phyloP scores from a whole-genome alignment of 2,113 vertebrate genomes.

The Rhinogobius similis region DNA sequence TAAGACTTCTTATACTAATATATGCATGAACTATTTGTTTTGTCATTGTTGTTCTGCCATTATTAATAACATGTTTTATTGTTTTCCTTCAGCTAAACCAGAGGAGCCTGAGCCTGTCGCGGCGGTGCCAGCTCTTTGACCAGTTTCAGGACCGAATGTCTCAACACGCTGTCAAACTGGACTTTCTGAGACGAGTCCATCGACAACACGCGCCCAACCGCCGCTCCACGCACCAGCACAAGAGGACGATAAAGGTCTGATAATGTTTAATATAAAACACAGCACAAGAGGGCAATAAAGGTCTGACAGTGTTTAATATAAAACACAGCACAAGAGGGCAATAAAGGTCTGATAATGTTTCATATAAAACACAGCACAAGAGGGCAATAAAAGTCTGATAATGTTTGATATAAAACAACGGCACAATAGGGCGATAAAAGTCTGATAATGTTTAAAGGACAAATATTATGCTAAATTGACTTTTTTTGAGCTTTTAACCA shows the following conservation, averaged over 20 bases:
- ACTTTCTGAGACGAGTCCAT: conserved; percentile 93
- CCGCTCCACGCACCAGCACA: conserved; percentile 80
- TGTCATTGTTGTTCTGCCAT: too few species aligned
- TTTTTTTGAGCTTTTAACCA: too few species aligned
- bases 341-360: too few species aligned
- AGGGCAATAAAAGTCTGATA: conserved; percentile 88
- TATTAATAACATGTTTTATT: background rate
- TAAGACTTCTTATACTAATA: too few species aligned
- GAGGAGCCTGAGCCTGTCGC: conserved; percentile 92
- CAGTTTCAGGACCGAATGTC: conserved; percentile 97
- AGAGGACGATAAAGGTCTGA: conserved; percentile 88
- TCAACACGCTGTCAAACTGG: conserved; percentile 95
- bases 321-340: too few species aligned
- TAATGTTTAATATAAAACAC: too few species aligned
- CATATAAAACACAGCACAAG: conserved; percentile 66
- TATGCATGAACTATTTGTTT: too few species aligned
- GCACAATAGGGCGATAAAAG: background rate
- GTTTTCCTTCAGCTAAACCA: conserved; percentile 85
- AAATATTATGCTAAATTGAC: too few species aligned
- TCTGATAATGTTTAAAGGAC: too few species aligned
- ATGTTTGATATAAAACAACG: too few species aligned
- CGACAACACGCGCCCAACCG: conserved; percentile 88
- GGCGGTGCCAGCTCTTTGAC: conserved; percentile 97
- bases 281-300: background rate
- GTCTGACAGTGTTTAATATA: too few species aligned